Evolutionary conservation across 2,888 invertebrate genomes (phyloP).

Genomic region (Achlya flavicornis): DNA sequence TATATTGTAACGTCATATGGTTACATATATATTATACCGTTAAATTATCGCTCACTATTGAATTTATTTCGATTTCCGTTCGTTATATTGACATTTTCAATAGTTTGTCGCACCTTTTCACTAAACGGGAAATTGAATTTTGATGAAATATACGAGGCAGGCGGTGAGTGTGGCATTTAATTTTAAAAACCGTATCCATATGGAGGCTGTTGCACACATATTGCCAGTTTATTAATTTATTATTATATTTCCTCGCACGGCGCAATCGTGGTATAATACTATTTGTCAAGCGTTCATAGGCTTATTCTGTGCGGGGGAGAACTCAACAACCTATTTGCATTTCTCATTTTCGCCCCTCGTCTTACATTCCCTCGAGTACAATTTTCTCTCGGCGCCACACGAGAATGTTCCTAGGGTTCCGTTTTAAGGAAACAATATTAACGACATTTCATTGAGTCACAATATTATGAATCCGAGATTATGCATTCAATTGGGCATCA

Average conservation of each 20-base stretch:
- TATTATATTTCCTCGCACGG: slow-evolving; percentile 47
- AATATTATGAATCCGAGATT: background rate
- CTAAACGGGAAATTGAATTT: slow-evolving; percentile 66
- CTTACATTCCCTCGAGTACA: slow-evolving; percentile 64
- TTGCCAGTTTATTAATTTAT: slow-evolving; percentile 47
- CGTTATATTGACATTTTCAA: slow-evolving; percentile 59
- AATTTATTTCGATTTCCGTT: slow-evolving; percentile 59
- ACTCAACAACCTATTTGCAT: slow-evolving; percentile 77
- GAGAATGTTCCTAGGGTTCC: slow-evolving; percentile 52
- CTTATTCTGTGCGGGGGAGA: slow-evolving; percentile 64
- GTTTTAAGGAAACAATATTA: slow-evolving; percentile 22
- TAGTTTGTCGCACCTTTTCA: slow-evolving; percentile 54
- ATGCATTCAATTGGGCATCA: background rate
- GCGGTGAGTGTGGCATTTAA: slow-evolving; percentile 43
- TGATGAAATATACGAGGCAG: slow-evolving; percentile 53
- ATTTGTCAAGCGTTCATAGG: slow-evolving; percentile 73
- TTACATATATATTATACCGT: too few relatives aligned
- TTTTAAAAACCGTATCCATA: slow-evolving; percentile 30
- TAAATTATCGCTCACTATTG: slow-evolving; percentile 21
- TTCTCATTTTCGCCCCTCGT: slow-evolving; percentile 78
- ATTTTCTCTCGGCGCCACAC: slow-evolving; percentile 63
- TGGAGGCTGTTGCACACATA: slow-evolving; percentile 32
- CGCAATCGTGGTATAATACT: slow-evolving; percentile 65
- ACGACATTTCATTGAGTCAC: slow-evolving; percentile 2
- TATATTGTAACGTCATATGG: too few relatives aligned